Percentiles rank a stretch among this genome's conserved stretches.
Evolutionary conservation across 30 jellyfish, hydroid and myxozoan genomes (phyloP).

Genomic region (Clytia hemisphaerica): DNA sequence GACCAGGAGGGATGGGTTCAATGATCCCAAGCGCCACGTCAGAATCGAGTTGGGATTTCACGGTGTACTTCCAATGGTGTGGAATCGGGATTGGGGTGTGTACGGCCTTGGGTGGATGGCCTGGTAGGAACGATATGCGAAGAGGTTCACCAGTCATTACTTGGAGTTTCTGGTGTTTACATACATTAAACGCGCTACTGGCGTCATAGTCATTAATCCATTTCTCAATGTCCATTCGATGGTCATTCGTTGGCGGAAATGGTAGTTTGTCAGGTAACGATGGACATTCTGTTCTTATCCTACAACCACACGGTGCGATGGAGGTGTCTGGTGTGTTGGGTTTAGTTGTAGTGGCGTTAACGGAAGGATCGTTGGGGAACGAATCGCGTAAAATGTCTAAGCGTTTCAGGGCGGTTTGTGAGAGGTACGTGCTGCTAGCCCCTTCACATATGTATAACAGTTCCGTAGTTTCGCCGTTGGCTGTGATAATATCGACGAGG

Average conservation of each 20-base stretch:
- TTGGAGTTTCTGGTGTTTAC: not conserved
- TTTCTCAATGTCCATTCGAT: not conserved
- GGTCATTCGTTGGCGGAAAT: not conserved
- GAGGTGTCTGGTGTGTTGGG: not conserved
- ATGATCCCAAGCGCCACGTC: constrained; percentile 31
- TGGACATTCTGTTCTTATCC: not conserved
- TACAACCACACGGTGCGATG: constrained; percentile 1
- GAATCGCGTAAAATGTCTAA: constrained; percentile 1
- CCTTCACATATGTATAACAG: constrained; percentile 11
- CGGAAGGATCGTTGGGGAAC: constrained; percentile 19
- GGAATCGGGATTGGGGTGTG: constrained; percentile 25
- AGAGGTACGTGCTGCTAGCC: constrained; percentile 3
- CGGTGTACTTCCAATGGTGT: constrained; percentile 23
- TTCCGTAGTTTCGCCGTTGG: not conserved
- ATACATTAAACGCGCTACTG: not conserved
- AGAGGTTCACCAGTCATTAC: constrained; percentile 19
- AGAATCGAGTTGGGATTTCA: constrained; percentile 15
- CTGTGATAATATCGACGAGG: not conserved
- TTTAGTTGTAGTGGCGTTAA: not conserved
- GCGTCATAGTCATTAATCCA: not conserved
- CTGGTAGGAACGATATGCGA: not conserved
- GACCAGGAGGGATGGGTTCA: constrained; percentile 40
- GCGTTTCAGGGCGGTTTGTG: constrained; percentile 5
- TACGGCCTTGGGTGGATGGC: not conserved
- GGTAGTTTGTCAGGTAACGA: not conserved